These are phyloP conservation scores for Drosophila cognata DNA, from an alignment of 2,888 invertebrate species.

Conservation along the genomic window DNA sequence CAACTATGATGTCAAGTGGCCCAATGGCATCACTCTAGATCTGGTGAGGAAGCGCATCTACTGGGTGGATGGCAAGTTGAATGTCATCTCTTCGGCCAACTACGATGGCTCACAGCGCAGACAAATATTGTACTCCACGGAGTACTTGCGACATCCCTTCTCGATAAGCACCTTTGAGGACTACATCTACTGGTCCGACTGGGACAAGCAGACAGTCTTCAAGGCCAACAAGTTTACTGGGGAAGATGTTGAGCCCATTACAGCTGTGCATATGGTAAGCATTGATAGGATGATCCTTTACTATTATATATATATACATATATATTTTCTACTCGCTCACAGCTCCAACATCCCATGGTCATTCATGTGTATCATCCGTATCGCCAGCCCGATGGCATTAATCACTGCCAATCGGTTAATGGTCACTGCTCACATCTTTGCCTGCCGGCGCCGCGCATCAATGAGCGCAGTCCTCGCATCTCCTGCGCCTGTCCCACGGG, in stretches of 20 bases:
- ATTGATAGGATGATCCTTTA: background rate
- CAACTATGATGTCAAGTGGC: slow-evolving; percentile 96
- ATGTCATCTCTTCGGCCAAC: slow-evolving; percentile 94
- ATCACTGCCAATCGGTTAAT: slow-evolving; percentile 96
- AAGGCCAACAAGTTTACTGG: slow-evolving; percentile 97
- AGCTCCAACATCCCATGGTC: slow-evolving; percentile 96
- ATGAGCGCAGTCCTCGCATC: slow-evolving; percentile 90
- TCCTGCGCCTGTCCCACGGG: slow-evolving; percentile 96
- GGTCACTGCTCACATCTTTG: slow-evolving; percentile 96
- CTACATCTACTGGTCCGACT: slow-evolving; percentile 99
- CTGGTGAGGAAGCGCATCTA: slow-evolving; percentile 94
- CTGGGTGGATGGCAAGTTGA: slow-evolving; percentile 98
- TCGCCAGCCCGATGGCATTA: slow-evolving; percentile 95
- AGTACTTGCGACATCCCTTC: slow-evolving; percentile 95
- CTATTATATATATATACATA: no score
- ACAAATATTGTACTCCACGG: slow-evolving; percentile 91
- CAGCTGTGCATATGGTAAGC: slow-evolving; percentile 89
- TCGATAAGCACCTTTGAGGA: slow-evolving; percentile 99
- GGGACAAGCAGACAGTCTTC: slow-evolving; percentile 97
- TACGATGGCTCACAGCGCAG: slow-evolving; percentile 93
- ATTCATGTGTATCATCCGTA: slow-evolving; percentile 98
- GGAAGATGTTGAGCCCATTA: slow-evolving; percentile 91
- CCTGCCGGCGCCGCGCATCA: slow-evolving; percentile 94
- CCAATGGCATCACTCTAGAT: slow-evolving; percentile 97
- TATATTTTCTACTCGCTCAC: slow-evolving; percentile 33